A percentile compares a stretch with the other conserved stretches of the same genome.
Evolutionary conservation across 2,113 vertebrate species (phyloP).

Genomic region (Zosterops japonicus): DNA sequence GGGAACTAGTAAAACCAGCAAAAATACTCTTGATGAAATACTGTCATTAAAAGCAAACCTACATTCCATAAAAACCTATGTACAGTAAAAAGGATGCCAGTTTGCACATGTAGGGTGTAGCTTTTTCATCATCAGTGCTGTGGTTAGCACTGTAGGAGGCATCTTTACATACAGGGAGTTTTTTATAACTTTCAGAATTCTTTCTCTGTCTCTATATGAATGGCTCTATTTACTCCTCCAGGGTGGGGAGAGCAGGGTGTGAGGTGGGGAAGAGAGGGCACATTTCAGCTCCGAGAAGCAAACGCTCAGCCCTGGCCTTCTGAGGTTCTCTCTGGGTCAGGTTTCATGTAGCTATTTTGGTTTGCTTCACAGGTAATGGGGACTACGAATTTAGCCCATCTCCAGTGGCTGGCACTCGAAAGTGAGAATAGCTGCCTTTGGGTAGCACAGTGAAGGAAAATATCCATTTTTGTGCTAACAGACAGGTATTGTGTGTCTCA

Average conservation of each 20-base stretch:
- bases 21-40: not conserved
- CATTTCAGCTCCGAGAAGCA: not conserved
- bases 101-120: not conserved
- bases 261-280: not conserved
- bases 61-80: not conserved
- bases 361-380: not conserved
- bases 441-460: conserved; percentile 13
- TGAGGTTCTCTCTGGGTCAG: not conserved
- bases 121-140: not conserved
- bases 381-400: not conserved
- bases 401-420: not conserved
- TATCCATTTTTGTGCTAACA: not conserved
- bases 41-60: not conserved
- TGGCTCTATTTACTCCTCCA: conserved; percentile 22
- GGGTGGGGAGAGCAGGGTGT: not conserved
- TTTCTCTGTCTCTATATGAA: conserved; percentile 29
- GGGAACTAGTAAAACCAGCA: not conserved
- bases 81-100: not conserved
- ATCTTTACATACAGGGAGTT: conserved; percentile 8
- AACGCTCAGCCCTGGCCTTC: not conserved
- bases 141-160: conserved; percentile 43
- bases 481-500: not conserved
- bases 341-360: conserved; percentile 20
- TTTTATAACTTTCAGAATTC: conserved; percentile 36
- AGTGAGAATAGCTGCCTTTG: not conserved